These are phyloP conservation scores for Chaenocephalus aceratus DNA, from an alignment of 2,113 vertebrate genomes.

Conservation along the genomic window DNA sequence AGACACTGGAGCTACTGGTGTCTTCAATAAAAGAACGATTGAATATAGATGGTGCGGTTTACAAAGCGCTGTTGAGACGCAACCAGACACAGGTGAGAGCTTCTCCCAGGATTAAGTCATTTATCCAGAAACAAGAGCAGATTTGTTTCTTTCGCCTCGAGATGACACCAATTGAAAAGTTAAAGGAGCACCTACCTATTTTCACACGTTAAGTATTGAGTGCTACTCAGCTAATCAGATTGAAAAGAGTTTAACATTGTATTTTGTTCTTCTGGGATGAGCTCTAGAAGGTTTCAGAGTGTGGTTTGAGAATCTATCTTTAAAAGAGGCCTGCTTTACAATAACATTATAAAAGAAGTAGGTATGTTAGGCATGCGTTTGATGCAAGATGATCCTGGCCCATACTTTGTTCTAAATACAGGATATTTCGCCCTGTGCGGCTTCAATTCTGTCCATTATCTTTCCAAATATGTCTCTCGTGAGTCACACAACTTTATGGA, in stretches of 20 bases:
- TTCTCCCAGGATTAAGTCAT: too few species aligned
- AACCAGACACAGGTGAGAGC: too few species aligned
- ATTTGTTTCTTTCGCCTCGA: not conserved
- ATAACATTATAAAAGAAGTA: not conserved
- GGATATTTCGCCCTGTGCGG: not conserved
- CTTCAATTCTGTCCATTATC: not conserved
- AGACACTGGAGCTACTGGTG: too few species aligned
- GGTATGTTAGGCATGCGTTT: not conserved
- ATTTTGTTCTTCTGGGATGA: not conserved
- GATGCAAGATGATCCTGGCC: not conserved
- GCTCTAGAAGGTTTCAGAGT: not conserved
- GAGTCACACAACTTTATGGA: not conserved
- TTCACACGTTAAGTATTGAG: not conserved
- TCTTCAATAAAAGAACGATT: too few species aligned
- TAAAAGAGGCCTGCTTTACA: not conserved
- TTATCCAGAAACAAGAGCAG: not conserved
- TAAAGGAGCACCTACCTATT: not conserved
- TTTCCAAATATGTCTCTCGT: not conserved
- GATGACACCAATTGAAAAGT: not conserved
- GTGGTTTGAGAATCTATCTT: too few species aligned
- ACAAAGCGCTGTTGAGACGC: too few species aligned
- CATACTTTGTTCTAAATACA: not conserved
- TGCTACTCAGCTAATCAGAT: not conserved
- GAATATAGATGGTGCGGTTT: too few species aligned
- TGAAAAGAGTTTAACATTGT: not conserved